Percentiles rank a stretch among this genome's conserved stretches.
These are phyloP conservation scores for Neogale vison DNA, from an alignment of 2,113 vertebrate species.

Conservation along the genomic window DNA sequence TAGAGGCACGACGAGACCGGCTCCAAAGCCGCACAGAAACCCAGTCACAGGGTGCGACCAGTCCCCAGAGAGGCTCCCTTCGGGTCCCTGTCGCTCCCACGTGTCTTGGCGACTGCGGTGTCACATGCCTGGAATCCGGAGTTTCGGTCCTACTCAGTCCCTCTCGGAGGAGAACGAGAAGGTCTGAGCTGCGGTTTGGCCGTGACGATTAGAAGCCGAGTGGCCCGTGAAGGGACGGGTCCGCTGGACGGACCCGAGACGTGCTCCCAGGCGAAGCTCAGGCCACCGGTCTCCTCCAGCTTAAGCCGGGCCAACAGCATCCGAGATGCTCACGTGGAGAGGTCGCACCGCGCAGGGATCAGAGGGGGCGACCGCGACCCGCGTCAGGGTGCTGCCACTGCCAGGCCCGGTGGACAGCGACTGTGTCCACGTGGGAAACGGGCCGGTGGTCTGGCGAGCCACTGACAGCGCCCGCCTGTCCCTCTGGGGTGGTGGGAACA, in stretches of 20 bases:
- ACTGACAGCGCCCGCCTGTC: rapidly evolving
- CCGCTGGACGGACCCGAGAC: rapidly evolving
- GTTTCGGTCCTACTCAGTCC: not conserved
- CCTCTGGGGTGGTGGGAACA: not conserved
- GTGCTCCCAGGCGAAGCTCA: not conserved
- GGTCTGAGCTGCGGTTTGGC: too few species aligned
- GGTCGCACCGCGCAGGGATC: rapidly evolving
- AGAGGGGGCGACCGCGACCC: not conserved
- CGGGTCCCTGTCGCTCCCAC: too few species aligned
- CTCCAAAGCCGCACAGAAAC: not conserved
- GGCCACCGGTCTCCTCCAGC: not conserved
- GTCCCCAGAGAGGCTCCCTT: not conserved
- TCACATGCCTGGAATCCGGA: too few species aligned
- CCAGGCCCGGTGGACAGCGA: not conserved
- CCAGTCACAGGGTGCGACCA: too few species aligned
- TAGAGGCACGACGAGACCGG: not conserved
- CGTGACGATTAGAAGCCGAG: too few species aligned
- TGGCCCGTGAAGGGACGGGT: not conserved
- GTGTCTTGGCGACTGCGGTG: not conserved
- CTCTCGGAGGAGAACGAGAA: not conserved
- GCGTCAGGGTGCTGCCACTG: too few species aligned
- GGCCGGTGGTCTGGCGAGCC: not conserved
- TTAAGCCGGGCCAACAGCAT: rapidly evolving
- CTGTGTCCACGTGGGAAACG: not conserved
- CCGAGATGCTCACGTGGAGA: not conserved